Base-by-base conservation (phyloP, 1,140 invertebrate genomes). In the Nasonia giraulti region DNA sequence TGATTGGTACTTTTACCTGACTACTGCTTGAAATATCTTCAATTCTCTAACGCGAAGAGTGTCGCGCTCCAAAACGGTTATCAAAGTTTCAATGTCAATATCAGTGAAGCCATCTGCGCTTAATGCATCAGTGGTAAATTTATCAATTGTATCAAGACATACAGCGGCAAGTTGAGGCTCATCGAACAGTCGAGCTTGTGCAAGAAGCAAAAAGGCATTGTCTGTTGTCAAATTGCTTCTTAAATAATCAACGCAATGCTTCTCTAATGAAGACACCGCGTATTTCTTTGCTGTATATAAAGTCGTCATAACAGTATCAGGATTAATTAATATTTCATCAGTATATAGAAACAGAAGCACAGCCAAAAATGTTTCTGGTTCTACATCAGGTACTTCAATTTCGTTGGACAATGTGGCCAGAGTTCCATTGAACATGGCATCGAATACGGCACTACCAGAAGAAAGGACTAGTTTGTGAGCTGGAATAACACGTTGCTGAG, bases 271-370 rank as follows among this genome's bases (percentile, higher is more conserved):
- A 14, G 96, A 96, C 0, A 98, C 96, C 8, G 96, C 96, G 92
- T 98, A 98, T 89, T 98, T 98, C 88, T 98, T 98, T 8, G 97
- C 97, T 10, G 97, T 96, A 89, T 98, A 97, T 74, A 98, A 90
- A 8, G 96, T 97, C 1, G 96, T 96, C 96, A 98, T 97, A 2
- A 98, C 97, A 89, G 96, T 97, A 90, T 98, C 97, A 4, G 96
- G 96, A 55, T 96, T 96, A 89, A 97, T 97, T 86, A 96, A 94
- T n/a, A 97, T 96, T 91, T 97, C 96, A 93, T 98, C 97, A 0
- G 96, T 96, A 89, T 97, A 97, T 23, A 97, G 91, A 92, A 97
- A 97, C 89, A 95, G 94, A 27, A 96, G 91, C 37, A 96, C 93
- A 86, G 95, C 95, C 68, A 96, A 89, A 91, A 96, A 96, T 31